Conservation (phyloP, 2,797 vertebrate species). For the Myotis planiceps region DNA sequence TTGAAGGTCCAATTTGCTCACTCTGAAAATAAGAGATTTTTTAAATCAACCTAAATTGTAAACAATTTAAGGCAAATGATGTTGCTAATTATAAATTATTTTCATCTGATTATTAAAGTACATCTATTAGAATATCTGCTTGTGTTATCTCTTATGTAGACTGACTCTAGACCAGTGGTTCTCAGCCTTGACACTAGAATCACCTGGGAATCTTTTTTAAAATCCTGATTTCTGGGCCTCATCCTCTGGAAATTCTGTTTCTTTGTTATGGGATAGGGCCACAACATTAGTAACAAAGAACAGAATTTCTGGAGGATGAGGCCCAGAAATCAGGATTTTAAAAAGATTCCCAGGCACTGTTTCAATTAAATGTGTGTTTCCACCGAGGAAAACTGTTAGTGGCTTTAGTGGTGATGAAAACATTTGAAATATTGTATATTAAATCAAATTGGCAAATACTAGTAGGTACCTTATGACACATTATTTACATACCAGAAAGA, state of each 20-base stretch:
- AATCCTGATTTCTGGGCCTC: no score
- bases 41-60: neutral
- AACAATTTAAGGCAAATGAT: slow-evolving; percentile 22
- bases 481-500: neutral
- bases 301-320: no score
- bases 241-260: no score
- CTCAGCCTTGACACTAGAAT: no score
- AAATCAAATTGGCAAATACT: neutral
- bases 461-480: neutral
- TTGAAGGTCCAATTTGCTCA: neutral
- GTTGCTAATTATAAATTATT: slow-evolving; percentile 33
- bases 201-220: no score
- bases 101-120: slow-evolving; percentile 20
- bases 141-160: no score
- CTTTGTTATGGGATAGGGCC: no score
- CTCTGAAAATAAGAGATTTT: neutral
- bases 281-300: no score
- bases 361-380: neutral
- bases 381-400: neutral
- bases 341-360: neutral
- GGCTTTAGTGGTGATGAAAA: neutral
- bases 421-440: neutral
- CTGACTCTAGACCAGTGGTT: no score
- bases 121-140: no score
- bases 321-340: no score